Base-by-base conservation (phyloP, 2,888 invertebrate species). In the Bibio marci region DNA sequence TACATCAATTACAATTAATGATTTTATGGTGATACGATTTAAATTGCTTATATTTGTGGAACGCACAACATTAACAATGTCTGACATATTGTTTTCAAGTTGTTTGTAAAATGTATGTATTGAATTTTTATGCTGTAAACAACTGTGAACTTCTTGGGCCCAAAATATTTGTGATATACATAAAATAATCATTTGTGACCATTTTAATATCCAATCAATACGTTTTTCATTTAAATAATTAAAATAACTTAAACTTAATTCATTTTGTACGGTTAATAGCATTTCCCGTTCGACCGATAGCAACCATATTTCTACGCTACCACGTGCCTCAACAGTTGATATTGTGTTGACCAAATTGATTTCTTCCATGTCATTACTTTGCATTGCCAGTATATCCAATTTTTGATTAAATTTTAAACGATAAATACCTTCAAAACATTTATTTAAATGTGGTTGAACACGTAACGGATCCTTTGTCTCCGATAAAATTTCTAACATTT, bases 401-500 rank as follows among this genome's bases (percentile, higher is more conserved):
- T 62, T 56, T 1, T 56, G 43, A 47, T 74, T 57, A 32, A 65
- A 57, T 37, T 56, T 57, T 8, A 79, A 56, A 43, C 63, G 64
- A 32, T 65, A 64, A 39, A 81, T 73, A 7, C 73, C 78, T 50
- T 74, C 72, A 51, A 81, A 81, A 53, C 77, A 79, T 55, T 79
- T 79, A 49, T 68, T 70, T 33, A 79, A 53, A 53, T 73, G 70
- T 0, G 73, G 70, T 46, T 73, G 69, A 5, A 75, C 72, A 36
- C 70, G 62, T 11, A 65, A 47, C 0, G 70, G 70, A 52, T 75
- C 70, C 51, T 71, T 71, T 2, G 73, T 71, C 56, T 78, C 74
- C 2, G 80, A 77, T 18, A 83, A 58, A 45, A 82, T 74, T 49
- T 76, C 73, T 37, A 81, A 58, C 58, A 82, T 68, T 56, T 81